Percentiles rank a stretch among this genome's conserved stretches.
These are phyloP conservation scores for Candoia aspera DNA, from an alignment of 2,113 vertebrate genomes.

Conservation along the genomic window DNA sequence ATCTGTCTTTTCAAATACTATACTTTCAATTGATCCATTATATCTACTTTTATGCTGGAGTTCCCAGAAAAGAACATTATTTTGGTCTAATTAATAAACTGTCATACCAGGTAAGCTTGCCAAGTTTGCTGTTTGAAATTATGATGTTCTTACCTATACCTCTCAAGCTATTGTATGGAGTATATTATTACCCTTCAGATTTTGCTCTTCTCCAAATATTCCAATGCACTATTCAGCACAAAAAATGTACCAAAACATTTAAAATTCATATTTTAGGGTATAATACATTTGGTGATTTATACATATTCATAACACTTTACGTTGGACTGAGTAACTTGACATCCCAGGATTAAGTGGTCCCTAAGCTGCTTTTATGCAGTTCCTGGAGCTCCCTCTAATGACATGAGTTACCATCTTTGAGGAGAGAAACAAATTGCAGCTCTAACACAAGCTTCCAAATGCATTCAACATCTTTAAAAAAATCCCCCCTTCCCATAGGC, in stretches of 20 bases:
- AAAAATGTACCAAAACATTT: neutral
- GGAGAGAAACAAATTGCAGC: neutral
- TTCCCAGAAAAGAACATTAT: neutral
- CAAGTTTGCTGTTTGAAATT: neutral
- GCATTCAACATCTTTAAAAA: neutral
- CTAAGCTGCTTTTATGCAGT: neutral
- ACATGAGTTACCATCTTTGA: neutral
- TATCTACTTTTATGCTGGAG: neutral
- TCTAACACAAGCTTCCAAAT: neutral
- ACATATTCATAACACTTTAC: neutral
- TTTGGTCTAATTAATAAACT: neutral
- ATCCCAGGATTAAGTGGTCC: neutral
- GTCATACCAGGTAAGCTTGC: neutral
- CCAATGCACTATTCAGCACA: neutral
- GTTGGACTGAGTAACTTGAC: neutral
- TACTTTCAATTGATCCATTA: neutral
- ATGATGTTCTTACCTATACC: neutral
- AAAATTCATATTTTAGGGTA: neutral
- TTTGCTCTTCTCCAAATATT: neutral
- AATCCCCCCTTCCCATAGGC: neutral
- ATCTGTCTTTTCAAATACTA: neutral
- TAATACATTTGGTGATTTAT: neutral
- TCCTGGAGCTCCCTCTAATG: neutral
- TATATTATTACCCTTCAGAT: neutral
- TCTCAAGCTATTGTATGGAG: neutral